Conservation (phyloP, 1,140 invertebrate species). For the Propsilocerus akamusi region DNA sequence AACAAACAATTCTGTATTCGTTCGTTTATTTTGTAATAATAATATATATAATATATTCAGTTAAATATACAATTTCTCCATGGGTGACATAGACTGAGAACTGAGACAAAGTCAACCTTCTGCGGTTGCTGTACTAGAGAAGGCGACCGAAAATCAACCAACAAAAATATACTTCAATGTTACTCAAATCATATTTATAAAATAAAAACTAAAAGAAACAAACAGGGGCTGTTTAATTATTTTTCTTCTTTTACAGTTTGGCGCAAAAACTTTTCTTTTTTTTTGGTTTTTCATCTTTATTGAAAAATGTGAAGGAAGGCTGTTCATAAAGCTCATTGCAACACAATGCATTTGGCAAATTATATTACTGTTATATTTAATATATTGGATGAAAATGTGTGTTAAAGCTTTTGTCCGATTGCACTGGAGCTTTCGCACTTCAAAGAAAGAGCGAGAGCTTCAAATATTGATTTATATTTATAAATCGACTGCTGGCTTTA, state of each 20-base stretch:
- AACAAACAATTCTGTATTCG: background rate
- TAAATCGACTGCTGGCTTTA: too few species aligned
- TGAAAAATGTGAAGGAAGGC: background rate
- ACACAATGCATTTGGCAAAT: constrained; percentile 2
- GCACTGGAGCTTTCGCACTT: too few species aligned
- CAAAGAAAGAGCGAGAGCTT: too few species aligned
- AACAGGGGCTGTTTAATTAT: constrained; percentile 19
- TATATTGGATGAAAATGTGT: too few species aligned
- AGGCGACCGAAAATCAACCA: constrained; percentile 49
- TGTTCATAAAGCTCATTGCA: background rate
- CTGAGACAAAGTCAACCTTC: constrained; percentile 39
- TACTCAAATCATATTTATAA: constrained; percentile 15
- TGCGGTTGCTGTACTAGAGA: constrained; percentile 58
- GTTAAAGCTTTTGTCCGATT: too few species aligned
- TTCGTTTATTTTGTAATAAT: background rate
- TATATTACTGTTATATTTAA: background rate
- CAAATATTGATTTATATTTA: too few species aligned
- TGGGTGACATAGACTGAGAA: constrained; percentile 10
- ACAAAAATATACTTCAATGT: constrained; percentile 10
- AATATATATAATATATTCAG: too few species aligned
- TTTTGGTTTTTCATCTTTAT: background rate
- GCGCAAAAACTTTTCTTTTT: background rate
- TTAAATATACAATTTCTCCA: constrained; percentile 4
- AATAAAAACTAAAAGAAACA: constrained; percentile 16
- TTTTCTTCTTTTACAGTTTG: constrained; percentile 17